Base-by-base conservation (phyloP, 2,888 invertebrate species). In the Apotomis betuletana region DNA sequence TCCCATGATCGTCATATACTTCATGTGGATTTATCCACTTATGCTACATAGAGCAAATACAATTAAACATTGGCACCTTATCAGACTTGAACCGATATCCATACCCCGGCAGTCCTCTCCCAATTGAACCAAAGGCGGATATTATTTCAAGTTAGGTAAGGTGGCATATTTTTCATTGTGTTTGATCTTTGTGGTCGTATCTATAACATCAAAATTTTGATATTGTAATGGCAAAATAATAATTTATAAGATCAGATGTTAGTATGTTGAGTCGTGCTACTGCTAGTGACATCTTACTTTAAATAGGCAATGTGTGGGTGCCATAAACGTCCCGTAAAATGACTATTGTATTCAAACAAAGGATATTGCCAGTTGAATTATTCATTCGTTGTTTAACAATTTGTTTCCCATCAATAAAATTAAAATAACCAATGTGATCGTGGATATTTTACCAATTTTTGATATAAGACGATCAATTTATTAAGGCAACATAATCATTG, bases 301-400 rank as follows among this genome's bases (percentile, higher is more conserved):
- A 36, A 12, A 65, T 27, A 55, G 65, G 65, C 65, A 65, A 64
- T 65, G 64, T n/a, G 55, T 55, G 55, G n/a, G 46, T 55, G 46
- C 44, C 46, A 65, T 57, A 65, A 65, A 65, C 55, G 65, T 65
- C 65, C 27, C 46, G 55, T 65, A 41, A 44, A 5, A 9, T 65
- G 46, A 65, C 41, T 10, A 41, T 65, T 57, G 55, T 65, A 27
- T 65, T 65, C 44, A 57, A 46, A 65, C 65, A 65, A 55, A 65
- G 46, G 44, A 65, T 46, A 44, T 57, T 57, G 65, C 65, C 65
- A 57, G 55, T 65, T 65, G 65, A 65, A 65, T 65, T 65, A 65
- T 65, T 65, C 65, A 65, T 67, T 36, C 13, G 59, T 59, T 59
- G 9, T 44, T 65, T 55, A 15, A n/a, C 27, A 57, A 8, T 46